phyloP scores from a whole-genome alignment of 2,888 invertebrate genomes.

The Tetragonisca angustula region DNA sequence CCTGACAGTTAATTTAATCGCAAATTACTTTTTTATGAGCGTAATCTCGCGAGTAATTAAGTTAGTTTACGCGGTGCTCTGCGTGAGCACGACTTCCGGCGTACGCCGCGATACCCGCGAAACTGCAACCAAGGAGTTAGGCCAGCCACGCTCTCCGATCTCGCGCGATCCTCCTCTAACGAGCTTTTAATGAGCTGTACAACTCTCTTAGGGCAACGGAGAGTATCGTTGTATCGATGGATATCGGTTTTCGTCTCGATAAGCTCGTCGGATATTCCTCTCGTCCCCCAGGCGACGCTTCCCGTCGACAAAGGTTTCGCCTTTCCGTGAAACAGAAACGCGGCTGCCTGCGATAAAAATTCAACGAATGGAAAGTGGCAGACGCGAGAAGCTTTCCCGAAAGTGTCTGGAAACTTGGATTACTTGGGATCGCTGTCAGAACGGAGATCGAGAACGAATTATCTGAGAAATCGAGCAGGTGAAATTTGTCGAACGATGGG shows the following conservation, averaged over 20 bases:
- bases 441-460: not conserved
- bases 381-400: not conserved
- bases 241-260: slow-evolving; percentile 63
- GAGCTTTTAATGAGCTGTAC: slow-evolving; percentile 78
- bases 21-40: slow-evolving; percentile 58
- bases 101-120: slow-evolving; percentile 59
- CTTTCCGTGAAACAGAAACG: not conserved
- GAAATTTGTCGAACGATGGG: not conserved
- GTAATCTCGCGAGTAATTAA: slow-evolving; percentile 56
- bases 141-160: slow-evolving; percentile 17
- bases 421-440: not conserved
- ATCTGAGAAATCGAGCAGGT: not conserved
- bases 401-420: slow-evolving; percentile 12
- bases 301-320: not conserved
- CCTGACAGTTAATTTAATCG: slow-evolving; percentile 51
- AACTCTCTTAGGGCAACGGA: slow-evolving; percentile 43
- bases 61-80: slow-evolving; percentile 47
- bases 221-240: slow-evolving; percentile 61
- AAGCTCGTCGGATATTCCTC: slow-evolving; percentile 44
- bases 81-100: slow-evolving; percentile 41
- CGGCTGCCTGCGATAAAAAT: not conserved
- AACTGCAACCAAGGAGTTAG: slow-evolving; percentile 43
- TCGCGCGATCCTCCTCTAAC: slow-evolving; percentile 64
- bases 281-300: not conserved
- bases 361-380: not conserved